These are phyloP conservation scores for Siderastrea radians DNA, from an alignment of 92 coral and sea anemone species.

Conservation along the genomic window DNA sequence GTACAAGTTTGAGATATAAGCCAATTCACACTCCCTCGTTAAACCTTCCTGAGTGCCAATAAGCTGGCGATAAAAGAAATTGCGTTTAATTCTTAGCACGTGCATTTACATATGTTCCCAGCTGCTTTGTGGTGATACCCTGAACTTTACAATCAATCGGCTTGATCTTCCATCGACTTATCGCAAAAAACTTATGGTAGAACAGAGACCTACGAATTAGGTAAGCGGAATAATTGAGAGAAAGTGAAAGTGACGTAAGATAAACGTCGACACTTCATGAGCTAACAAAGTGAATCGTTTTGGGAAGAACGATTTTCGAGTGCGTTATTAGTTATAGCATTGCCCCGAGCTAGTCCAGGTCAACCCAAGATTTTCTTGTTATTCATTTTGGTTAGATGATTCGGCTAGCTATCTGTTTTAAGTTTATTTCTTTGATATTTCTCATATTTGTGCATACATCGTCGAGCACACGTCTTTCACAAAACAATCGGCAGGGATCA, in stretches of 20 bases:
- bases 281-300: background rate
- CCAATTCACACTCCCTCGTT: conserved; percentile 19
- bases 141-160: background rate
- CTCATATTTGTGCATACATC: background rate
- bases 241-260: background rate
- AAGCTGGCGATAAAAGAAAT: conserved; percentile 19
- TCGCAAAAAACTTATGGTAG: background rate
- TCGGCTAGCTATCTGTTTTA: background rate
- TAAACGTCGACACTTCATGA: background rate
- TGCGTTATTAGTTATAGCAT: background rate
- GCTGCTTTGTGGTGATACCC: conserved; percentile 26
- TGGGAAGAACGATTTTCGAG: background rate
- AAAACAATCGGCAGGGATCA: background rate
- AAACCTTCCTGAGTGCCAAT: conserved; percentile 37
- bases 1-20: conserved; percentile 8
- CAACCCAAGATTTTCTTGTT: background rate
- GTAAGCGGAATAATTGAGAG: background rate
- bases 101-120: conserved; percentile 43
- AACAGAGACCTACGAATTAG: background rate
- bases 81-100: conserved; percentile 22
- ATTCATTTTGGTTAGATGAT: background rate
- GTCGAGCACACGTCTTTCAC: background rate
- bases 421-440: background rate
- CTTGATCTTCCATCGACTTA: background rate
- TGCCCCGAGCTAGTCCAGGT: background rate